phyloP scores from a whole-genome alignment of 2,797 vertebrate species.

The Rhinoraja longicauda region DNA sequence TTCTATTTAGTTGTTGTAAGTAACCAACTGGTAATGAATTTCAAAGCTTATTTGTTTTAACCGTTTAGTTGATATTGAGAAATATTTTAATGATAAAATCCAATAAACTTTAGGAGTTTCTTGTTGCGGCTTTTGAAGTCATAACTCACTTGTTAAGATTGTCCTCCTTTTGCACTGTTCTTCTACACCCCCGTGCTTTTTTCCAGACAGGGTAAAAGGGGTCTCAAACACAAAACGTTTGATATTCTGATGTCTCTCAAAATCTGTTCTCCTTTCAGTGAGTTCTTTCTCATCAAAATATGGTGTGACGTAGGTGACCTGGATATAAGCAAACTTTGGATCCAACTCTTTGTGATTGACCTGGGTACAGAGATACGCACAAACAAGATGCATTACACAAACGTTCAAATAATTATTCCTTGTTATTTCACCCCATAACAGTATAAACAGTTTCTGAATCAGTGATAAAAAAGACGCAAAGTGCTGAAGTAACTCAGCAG shows the following conservation, averaged over 20 bases:
- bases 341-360: slow-evolving; percentile 96
- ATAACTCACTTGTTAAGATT: slow-evolving; percentile 76
- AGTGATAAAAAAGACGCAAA: too few species aligned
- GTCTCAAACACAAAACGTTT: slow-evolving; percentile 93
- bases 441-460: not conserved
- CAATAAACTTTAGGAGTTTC: not conserved
- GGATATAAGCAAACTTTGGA: slow-evolving; percentile 87
- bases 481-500: too few species aligned
- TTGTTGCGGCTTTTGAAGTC: not conserved
- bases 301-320: slow-evolving; percentile 91
- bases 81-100: not conserved
- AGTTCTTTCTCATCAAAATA: slow-evolving; percentile 93
- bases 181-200: slow-evolving; percentile 90
- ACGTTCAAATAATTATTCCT: not conserved
- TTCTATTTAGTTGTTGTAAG: too few species aligned
- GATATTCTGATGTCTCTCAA: slow-evolving; percentile 94
- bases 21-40: too few species aligned
- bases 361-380: slow-evolving; percentile 51
- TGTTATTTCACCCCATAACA: not conserved
- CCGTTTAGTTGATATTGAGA: not conserved
- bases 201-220: slow-evolving; percentile 88
- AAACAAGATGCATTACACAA: not conserved
- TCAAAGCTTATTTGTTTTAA: not conserved
- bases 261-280: slow-evolving; percentile 85
- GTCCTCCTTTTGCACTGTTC: slow-evolving; percentile 96